Conservation (phyloP, 92 coral and sea anemone genomes). For the Palythoa grandiflora region DNA sequence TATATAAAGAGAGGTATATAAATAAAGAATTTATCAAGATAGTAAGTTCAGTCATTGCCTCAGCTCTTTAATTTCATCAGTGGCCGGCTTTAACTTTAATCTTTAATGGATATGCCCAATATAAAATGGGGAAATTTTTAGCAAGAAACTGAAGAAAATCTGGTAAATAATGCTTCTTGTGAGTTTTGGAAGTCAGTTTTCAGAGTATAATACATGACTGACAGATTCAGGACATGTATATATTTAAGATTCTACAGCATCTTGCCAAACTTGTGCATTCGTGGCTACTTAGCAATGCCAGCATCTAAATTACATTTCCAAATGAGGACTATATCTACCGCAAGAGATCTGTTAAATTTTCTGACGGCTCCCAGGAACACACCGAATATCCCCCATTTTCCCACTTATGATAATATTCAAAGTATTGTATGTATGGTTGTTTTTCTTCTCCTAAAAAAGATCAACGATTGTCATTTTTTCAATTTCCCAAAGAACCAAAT, state of each 20-base stretch:
- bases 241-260: constrained; percentile 13
- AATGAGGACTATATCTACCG: neutral
- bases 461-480: neutral
- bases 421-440: neutral
- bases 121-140: neutral
- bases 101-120: too few species aligned
- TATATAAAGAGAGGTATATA: too few species aligned
- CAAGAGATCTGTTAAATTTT: constrained; percentile 24
- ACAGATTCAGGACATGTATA: neutral
- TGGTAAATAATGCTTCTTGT: neutral
- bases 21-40: too few species aligned
- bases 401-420: constrained; percentile 11
- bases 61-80: too few species aligned
- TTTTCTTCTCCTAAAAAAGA: neutral
- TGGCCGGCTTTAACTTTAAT: too few species aligned
- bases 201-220: constrained; percentile 7
- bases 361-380: constrained; percentile 30
- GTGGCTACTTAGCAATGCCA: constrained; percentile 4
- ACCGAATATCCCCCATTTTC: neutral
- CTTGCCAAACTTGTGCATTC: constrained; percentile 5
- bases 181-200: neutral
- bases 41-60: too few species aligned
- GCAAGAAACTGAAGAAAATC: constrained; percentile 4
- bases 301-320: neutral
- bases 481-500: neutral